Conservation (phyloP, 2,888 invertebrate genomes). For the Aproaerema taeniolella region DNA sequence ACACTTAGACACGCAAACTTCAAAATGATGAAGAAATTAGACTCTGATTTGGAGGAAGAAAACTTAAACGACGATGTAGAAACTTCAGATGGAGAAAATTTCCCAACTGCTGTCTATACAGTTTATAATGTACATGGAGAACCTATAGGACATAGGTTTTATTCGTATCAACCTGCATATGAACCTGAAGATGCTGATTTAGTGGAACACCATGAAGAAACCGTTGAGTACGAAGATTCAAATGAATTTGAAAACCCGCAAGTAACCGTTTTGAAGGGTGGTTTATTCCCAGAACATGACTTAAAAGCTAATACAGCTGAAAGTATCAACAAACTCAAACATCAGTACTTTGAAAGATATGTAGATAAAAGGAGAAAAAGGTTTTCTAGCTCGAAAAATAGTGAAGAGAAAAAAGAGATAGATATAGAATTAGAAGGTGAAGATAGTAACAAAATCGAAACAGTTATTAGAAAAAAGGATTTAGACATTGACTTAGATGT, state of each 20-base stretch:
- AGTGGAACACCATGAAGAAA: slow-evolving; percentile 45
- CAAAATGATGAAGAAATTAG: slow-evolving; percentile 66
- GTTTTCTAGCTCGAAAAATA: slow-evolving; percentile 44
- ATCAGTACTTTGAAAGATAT: slow-evolving; percentile 65
- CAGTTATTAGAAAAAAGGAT: slow-evolving; percentile 26
- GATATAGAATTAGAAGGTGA: slow-evolving; percentile 41
- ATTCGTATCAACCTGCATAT: slow-evolving; percentile 68
- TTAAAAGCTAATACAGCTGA: slow-evolving; percentile 32
- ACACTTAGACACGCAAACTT: slow-evolving; percentile 65
- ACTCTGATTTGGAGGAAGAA: slow-evolving; percentile 50
- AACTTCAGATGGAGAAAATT: slow-evolving; percentile 42
- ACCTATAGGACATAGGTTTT: slow-evolving; percentile 64
- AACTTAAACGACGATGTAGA: slow-evolving; percentile 30
- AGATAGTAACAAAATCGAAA: slow-evolving; percentile 29
- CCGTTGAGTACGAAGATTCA: slow-evolving; percentile 48
- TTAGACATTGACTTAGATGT: slow-evolving; percentile 42
- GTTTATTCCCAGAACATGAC: slow-evolving; percentile 49
- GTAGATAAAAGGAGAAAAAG: slow-evolving; percentile 62
- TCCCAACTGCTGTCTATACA: slow-evolving; percentile 64
- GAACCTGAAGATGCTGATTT: slow-evolving; percentile 63
- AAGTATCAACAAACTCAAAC: slow-evolving; percentile 60
- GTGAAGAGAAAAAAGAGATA: slow-evolving; percentile 39
- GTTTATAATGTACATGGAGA: slow-evolving; percentile 69
- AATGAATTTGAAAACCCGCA: slow-evolving; percentile 46
- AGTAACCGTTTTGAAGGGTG: slow-evolving; percentile 64